These are phyloP conservation scores for Buphagus erythrorhynchus DNA, from an alignment of 2,797 vertebrate species.

Conservation along the genomic window DNA sequence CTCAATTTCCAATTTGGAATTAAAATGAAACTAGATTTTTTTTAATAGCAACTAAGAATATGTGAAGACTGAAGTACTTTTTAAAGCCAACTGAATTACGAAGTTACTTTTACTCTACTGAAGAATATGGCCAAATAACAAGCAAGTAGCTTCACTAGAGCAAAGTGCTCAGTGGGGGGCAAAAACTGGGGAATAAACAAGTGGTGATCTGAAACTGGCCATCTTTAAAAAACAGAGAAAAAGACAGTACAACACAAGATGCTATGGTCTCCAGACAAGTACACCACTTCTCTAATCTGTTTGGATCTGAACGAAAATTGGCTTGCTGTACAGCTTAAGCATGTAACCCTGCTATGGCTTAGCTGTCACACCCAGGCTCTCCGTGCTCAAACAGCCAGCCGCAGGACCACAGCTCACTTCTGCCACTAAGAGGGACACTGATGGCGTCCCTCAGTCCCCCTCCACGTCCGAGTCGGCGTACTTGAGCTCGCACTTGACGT, in stretches of 20 bases:
- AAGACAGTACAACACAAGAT: constrained; percentile 39
- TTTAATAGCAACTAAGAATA: constrained; percentile 68
- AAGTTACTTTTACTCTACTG: constrained; percentile 26
- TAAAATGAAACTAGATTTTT: constrained; percentile 80
- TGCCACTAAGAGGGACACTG: background rate
- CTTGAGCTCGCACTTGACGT: constrained; percentile 92
- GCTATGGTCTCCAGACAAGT: constrained; percentile 13
- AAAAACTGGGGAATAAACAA: background rate
- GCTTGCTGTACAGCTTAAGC: background rate
- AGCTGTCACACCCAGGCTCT: background rate
- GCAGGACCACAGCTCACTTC: background rate
- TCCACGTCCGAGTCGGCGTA: constrained; percentile 88
- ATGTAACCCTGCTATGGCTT: background rate
- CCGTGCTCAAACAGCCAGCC: background rate
- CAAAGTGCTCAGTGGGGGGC: background rate
- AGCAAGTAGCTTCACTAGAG: background rate
- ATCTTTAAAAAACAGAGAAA: background rate
- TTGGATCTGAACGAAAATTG: background rate
- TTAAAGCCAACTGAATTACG: constrained; percentile 15
- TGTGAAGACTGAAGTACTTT: constrained; percentile 12
- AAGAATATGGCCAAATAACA: constrained; percentile 20
- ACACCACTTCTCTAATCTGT: constrained; percentile 2
- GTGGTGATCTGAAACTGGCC: constrained; percentile 19
- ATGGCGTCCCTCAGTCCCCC: constrained; percentile 67
- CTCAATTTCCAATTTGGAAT: constrained; percentile 98